Evolutionary conservation across 2,797 vertebrate genomes (phyloP).

Genomic region (Rhinophrynus dorsalis): DNA sequence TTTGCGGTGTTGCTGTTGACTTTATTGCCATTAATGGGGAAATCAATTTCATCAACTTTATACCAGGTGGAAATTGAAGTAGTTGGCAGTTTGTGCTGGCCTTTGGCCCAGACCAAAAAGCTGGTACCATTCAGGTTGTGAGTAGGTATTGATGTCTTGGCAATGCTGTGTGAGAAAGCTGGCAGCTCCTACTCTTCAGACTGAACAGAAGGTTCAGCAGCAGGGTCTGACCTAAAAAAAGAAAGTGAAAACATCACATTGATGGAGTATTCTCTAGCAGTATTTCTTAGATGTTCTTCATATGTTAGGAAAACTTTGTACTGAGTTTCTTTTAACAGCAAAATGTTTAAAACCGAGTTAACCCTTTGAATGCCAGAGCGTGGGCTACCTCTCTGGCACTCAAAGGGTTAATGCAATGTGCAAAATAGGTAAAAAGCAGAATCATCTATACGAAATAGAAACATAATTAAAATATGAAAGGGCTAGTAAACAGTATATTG

Average conservation of each 20-base stretch:
- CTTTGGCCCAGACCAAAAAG: not conserved
- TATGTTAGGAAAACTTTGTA: no score
- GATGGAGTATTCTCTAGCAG: not conserved
- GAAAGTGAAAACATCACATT: not conserved
- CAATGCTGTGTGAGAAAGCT: not conserved
- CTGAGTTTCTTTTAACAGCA: no score
- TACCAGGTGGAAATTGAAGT: conserved; percentile 2
- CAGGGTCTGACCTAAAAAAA: not conserved
- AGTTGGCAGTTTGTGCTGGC: conserved; percentile 1
- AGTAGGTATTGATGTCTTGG: conserved; percentile 5
- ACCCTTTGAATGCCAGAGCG: no score
- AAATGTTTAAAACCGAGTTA: no score
- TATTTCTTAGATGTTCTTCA: not conserved
- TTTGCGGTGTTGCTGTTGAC: not conserved
- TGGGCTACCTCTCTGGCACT: no score
- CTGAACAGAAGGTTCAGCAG: not conserved
- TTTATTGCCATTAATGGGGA: not conserved
- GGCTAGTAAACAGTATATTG: no score
- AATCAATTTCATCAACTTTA: not conserved
- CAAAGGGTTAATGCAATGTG: no score
- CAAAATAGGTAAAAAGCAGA: no score
- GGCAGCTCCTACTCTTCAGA: not conserved
- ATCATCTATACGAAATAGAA: no score
- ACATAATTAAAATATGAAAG: no score
- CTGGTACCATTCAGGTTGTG: conserved; percentile 1